Conservation (phyloP, 2,797 vertebrate genomes). For the Molossus alvarezi region DNA sequence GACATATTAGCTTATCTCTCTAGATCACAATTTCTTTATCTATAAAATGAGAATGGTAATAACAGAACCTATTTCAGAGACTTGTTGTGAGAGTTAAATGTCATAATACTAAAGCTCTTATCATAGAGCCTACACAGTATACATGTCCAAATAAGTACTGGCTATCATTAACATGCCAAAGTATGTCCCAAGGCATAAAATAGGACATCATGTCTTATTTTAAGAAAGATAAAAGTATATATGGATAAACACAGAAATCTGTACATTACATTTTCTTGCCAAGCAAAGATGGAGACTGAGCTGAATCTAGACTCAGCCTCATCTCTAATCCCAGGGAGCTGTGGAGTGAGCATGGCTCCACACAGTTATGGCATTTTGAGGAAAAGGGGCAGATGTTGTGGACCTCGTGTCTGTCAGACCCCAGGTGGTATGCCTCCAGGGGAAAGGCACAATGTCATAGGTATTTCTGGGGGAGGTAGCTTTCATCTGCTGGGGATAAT, state of each 20-base stretch:
- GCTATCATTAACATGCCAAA: not conserved
- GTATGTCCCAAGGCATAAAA: not conserved
- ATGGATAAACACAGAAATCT: not conserved
- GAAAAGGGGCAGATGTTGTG: not conserved
- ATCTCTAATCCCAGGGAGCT: not conserved
- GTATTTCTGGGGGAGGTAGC: not conserved
- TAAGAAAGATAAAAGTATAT: not conserved
- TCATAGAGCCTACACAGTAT: not conserved
- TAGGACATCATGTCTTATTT: not conserved
- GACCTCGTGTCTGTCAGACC: not conserved
- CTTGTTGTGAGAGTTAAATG: not conserved
- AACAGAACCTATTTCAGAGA: not conserved
- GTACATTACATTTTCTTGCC: not conserved
- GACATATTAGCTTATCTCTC: not conserved
- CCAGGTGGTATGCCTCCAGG: not conserved
- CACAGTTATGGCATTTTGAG: not conserved
- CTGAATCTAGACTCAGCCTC: not conserved
- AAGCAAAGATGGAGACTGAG: not conserved
- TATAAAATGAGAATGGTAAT: not conserved
- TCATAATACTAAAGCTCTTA: not conserved
- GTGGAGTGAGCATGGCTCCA: not conserved
- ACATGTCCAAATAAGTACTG: not conserved
- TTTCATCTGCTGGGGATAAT: not conserved
- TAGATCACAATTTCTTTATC: not conserved
- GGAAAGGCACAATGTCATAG: not conserved